These are phyloP conservation scores for Sorex fumeus DNA, from an alignment of 2,113 vertebrate genomes.

Conservation along the genomic window DNA sequence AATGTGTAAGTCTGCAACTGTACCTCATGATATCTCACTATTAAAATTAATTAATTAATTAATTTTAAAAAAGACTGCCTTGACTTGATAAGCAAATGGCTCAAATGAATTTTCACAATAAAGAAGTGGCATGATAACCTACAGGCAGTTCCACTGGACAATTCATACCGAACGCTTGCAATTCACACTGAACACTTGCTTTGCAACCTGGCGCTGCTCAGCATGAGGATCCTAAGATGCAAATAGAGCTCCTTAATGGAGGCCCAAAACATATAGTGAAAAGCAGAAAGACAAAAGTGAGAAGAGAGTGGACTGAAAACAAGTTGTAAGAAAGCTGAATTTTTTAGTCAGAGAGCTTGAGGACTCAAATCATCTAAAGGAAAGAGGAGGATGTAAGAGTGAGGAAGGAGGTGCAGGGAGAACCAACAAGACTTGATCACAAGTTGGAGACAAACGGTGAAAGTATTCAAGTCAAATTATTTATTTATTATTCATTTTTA, in stretches of 20 bases:
- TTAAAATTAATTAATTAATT: too few relatives aligned
- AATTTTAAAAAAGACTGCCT: background rate
- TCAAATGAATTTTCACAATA: background rate
- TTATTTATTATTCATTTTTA: background rate
- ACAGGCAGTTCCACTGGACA: background rate
- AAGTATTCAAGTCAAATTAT: background rate
- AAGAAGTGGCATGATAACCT: background rate
- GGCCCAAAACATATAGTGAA: background rate
- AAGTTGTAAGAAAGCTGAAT: background rate
- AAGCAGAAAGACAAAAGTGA: background rate
- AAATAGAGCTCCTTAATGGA: background rate
- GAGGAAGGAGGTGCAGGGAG: too few relatives aligned
- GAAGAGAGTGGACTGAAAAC: conserved; percentile 12
- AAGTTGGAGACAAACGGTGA: background rate
- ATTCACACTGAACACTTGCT: background rate
- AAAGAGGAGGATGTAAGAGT: too few relatives aligned
- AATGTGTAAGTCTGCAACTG: too few relatives aligned
- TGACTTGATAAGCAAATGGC: conserved; percentile 6
- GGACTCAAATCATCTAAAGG: too few relatives aligned
- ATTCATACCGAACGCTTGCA: background rate
- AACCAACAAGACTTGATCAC: background rate
- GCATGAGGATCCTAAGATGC: background rate
- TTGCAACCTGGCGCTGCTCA: background rate
- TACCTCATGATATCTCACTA: too few relatives aligned
- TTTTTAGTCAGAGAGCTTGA: background rate